Conservation (phyloP, 1,140 invertebrate species). For the Teleogryllus occipitalis region DNA sequence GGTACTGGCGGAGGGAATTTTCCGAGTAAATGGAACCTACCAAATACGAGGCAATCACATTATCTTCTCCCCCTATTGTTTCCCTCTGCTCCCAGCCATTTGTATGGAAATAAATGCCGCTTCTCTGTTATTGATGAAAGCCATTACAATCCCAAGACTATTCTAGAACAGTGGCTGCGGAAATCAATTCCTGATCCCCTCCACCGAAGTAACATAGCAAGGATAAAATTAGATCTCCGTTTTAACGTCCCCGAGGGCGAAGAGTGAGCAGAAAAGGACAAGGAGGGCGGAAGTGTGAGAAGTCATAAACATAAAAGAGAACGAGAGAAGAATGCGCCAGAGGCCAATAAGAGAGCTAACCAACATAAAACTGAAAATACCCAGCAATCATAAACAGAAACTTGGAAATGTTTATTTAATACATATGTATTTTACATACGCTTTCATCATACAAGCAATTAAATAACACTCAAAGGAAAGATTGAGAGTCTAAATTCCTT, state of each 20-base stretch:
- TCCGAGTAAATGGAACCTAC: neutral
- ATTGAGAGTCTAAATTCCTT: too few species aligned
- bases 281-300: too few species aligned
- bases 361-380: too few species aligned
- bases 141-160: neutral
- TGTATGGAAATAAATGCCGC: slow-evolving; percentile 1
- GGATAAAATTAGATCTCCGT: neutral
- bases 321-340: too few species aligned
- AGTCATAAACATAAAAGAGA: too few species aligned
- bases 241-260: neutral
- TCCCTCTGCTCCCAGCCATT: neutral
- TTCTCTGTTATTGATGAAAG: neutral
- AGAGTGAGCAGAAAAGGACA: too few species aligned
- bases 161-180: neutral
- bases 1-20: neutral
- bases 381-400: too few species aligned
- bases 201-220: neutral
- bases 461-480: too few species aligned
- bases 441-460: too few species aligned
- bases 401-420: too few species aligned
- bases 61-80: neutral
- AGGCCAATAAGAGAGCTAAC: too few species aligned
- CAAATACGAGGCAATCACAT: slow-evolving; percentile 1
- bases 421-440: too few species aligned
- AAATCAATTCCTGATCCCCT: slow-evolving; percentile 1